A percentile compares a stretch with the other conserved stretches of the same genome.
phyloP scores from a whole-genome alignment of 2,113 vertebrate species.

The Crotalus horridus region DNA sequence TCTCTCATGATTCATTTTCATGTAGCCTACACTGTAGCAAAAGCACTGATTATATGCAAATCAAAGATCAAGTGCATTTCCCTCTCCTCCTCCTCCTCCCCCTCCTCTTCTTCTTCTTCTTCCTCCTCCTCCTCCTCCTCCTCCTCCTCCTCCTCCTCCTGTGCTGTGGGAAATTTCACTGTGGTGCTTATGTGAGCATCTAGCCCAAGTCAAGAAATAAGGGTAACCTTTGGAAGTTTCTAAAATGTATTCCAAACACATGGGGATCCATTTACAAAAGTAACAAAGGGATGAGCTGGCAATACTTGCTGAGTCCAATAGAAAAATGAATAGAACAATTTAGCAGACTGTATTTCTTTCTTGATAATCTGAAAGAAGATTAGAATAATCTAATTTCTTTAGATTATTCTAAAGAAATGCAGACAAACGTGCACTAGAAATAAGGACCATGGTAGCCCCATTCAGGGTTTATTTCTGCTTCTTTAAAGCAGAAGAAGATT shows the following conservation, averaged over 20 bases:
- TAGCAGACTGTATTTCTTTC: not conserved
- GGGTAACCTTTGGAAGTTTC: slow-evolving; percentile 3
- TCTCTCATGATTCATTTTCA: not conserved
- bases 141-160: not conserved
- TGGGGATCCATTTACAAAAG: not conserved
- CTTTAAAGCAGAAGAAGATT: not conserved
- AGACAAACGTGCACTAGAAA: not conserved
- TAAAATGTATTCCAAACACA: not conserved
- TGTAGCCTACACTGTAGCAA: not conserved
- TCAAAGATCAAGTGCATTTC: not conserved
- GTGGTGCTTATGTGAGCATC: not conserved
- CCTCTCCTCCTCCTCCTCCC: not conserved
- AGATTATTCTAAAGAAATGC: not conserved
- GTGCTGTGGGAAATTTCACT: slow-evolving; percentile 11
- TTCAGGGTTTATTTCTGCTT: not conserved
- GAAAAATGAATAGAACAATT: not conserved
- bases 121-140: not conserved
- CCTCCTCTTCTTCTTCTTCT: too few species aligned
- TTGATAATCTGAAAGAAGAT: not conserved
- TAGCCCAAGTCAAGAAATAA: slow-evolving; percentile 10
- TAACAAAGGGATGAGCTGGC: not conserved
- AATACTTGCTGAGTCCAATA: not conserved
- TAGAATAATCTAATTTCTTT: too few species aligned
- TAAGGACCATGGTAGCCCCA: not conserved
- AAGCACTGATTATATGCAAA: slow-evolving; percentile 23